A percentile compares a stretch with the other conserved stretches of the same genome.
Evolutionary conservation across 2,113 vertebrate genomes (phyloP).

Genomic region (Zapornia atra): DNA sequence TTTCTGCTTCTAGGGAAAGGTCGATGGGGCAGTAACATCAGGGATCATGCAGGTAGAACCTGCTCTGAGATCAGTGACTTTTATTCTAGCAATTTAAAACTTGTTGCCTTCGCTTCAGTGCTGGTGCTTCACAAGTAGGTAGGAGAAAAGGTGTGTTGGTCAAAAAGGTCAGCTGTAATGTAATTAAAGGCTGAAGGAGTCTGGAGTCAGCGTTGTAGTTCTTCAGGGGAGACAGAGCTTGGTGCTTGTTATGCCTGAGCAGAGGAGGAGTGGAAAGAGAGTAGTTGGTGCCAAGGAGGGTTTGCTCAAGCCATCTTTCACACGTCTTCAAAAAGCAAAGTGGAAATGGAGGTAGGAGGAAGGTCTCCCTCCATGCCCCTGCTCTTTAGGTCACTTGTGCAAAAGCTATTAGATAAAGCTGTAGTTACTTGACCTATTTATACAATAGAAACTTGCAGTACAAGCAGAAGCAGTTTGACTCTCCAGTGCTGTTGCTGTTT

Average conservation of each 20-base stretch:
- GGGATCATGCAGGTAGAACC: background rate
- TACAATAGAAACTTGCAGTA: constrained; percentile 46
- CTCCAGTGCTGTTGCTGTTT: constrained; percentile 25
- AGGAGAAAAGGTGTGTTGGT: constrained; percentile 17
- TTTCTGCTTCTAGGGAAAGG: background rate
- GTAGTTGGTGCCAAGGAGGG: background rate
- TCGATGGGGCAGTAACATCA: background rate
- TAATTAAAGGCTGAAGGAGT: constrained; percentile 36
- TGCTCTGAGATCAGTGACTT: background rate
- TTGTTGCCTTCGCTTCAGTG: background rate
- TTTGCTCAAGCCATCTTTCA: background rate
- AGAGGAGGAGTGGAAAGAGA: background rate
- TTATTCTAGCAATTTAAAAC: background rate
- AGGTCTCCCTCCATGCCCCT: background rate
- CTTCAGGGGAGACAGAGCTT: background rate
- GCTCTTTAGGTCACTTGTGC: background rate
- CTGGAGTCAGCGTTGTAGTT: background rate
- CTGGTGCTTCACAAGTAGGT: background rate
- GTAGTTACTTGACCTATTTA: constrained; percentile 61
- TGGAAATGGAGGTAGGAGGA: background rate
- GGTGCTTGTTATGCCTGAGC: background rate
- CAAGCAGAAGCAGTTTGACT: constrained; percentile 63
- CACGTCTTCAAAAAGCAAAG: background rate
- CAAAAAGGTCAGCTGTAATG: background rate
- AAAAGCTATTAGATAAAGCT: constrained; percentile 41